Percentiles rank a stretch among this genome's conserved stretches.
phyloP scores from a whole-genome alignment of 1,140 invertebrate species.

The Drosophila azteca region DNA sequence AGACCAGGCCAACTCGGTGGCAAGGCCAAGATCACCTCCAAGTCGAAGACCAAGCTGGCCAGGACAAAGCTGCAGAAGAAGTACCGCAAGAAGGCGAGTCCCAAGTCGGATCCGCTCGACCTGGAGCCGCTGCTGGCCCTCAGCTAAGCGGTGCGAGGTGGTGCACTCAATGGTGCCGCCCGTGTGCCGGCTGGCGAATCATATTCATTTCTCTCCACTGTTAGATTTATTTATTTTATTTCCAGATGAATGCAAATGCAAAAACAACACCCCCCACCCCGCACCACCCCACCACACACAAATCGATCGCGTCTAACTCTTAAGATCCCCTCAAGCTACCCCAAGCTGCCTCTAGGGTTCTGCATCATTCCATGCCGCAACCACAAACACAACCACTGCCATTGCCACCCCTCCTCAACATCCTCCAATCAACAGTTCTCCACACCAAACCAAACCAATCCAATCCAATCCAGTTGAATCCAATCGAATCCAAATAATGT shows the following conservation, averaged over 20 bases:
- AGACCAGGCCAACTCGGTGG: conserved; percentile 21
- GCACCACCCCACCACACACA: too few species aligned
- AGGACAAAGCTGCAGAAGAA: conserved; percentile 87
- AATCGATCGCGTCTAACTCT: background rate
- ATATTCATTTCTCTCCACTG: conserved; percentile 27
- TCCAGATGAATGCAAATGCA: conserved; percentile 38
- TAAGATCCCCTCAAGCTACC: too few species aligned
- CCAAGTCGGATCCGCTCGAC: conserved; percentile 75
- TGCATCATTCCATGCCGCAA: background rate
- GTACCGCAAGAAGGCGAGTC: conserved; percentile 85
- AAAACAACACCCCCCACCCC: conserved; percentile 4
- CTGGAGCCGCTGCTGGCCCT: conserved; percentile 88
- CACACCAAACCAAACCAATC: conserved; percentile 1
- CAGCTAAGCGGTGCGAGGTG: conserved; percentile 84
- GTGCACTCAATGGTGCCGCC: too few species aligned
- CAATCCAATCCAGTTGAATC: background rate
- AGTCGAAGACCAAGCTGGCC: conserved; percentile 87
- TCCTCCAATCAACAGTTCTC: background rate
- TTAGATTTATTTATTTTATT: conserved; percentile 59
- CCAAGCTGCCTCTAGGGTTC: background rate
- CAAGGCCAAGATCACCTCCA: conserved; percentile 86
- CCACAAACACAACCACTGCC: background rate
- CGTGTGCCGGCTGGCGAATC: background rate
- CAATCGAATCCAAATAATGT: conserved; percentile 9
- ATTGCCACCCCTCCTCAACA: too few species aligned